Evolutionary conservation across 2,797 vertebrate genomes (phyloP), one percentile per base, ranked within the genome.

Genomic region (Sarcophilus harrisii): DNA sequence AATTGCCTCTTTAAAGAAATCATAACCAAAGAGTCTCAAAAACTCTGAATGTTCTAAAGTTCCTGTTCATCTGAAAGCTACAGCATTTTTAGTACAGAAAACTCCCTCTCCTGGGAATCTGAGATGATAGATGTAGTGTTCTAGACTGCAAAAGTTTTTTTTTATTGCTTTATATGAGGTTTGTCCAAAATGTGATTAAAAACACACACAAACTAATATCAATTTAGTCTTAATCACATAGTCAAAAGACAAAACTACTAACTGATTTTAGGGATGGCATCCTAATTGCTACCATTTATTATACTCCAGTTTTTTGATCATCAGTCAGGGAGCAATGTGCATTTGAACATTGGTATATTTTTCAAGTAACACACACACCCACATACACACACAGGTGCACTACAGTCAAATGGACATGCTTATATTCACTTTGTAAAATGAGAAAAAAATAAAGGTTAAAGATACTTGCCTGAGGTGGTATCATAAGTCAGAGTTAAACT

Each of bases 231-330:
- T 11, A 28, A 24, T 38, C n/a, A 87, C 38, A 32, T 38, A 93
- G 12, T 21, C 54, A 4, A 5, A 59, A 49, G 9, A 10, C 30
- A 24, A 57, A 32, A 5, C 0, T 11, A 11, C 1, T 28, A 5
- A 60, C 27, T 57, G 10, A 87, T 32, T 32, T 38, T 38, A 52
- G 0, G 5, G 21, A 3, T n/a, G n/a, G 27, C 1, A 60, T 0
- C 1, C 0, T 11, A 16, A 49, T 0, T 16, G 18, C 9, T 3
- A 18, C 30, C 2, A 1, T 13, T 27, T 12, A 18, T 0, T 28
- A 2, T 3, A 62, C 16, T 66, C 18, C 27, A 0, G 49, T 10
- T 54, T 30, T 1, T 30, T 1, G 18, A 2, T 8, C 24, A 49
- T 13, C 1, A 52, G 0, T 49, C 14, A 32, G 58, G 24, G 8